phyloP scores from a whole-genome alignment of 2,888 invertebrate species.

The Synergus gifuensis region DNA sequence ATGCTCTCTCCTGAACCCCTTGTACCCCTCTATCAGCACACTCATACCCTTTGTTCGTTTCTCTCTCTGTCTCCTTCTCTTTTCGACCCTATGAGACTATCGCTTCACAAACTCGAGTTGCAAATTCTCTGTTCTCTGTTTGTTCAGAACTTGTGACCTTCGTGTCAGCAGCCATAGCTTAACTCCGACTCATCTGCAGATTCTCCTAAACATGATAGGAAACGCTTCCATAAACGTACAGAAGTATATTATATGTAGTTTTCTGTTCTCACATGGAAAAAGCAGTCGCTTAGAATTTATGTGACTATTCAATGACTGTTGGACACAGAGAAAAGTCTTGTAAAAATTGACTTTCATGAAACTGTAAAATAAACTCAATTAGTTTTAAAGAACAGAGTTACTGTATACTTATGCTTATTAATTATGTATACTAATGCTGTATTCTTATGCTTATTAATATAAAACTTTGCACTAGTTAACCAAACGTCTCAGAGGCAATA shows the following conservation, averaged over 20 bases:
- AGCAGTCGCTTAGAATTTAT: no score
- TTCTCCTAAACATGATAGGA: background rate
- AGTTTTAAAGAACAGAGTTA: no score
- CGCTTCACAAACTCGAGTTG: background rate
- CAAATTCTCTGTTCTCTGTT: background rate
- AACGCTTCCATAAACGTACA: background rate
- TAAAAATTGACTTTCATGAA: no score
- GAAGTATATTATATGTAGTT: background rate
- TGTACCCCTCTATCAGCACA: conserved; percentile 8
- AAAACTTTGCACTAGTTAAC: no score
- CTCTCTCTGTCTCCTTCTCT: background rate
- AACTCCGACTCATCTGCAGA: background rate
- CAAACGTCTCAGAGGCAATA: no score
- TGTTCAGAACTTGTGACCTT: background rate
- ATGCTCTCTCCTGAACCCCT: background rate
- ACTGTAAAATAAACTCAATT: no score
- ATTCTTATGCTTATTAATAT: no score
- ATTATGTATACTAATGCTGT: no score
- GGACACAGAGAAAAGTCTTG: no score
- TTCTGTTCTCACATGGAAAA: background rate
- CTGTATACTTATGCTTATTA: no score
- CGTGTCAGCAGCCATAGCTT: background rate
- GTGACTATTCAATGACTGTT: no score
- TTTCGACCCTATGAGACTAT: background rate
- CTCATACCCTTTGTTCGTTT: background rate